phyloP scores from a whole-genome alignment of 2,797 vertebrate species.

The Natrix natrix region DNA sequence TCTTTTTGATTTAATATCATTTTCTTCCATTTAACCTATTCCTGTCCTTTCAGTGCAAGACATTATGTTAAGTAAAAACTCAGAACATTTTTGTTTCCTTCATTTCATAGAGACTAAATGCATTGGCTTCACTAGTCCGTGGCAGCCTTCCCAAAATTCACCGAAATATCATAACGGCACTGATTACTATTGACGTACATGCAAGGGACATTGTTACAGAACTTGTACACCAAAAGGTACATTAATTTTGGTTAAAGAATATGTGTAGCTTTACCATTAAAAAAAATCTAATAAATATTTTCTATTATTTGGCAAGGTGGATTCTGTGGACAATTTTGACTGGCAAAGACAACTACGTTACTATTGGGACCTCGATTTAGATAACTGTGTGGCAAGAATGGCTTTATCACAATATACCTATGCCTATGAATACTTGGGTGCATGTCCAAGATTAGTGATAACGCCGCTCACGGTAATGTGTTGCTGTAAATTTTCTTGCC shows the following conservation, averaged over 20 bases:
- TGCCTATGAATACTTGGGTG: slow-evolving; percentile 86
- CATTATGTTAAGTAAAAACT: neutral
- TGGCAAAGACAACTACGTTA: slow-evolving; percentile 89
- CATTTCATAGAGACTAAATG: slow-evolving; percentile 79
- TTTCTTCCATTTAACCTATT: neutral
- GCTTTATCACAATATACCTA: slow-evolving; percentile 85
- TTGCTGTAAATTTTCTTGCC: neutral
- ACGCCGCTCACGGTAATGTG: slow-evolving; percentile 84
- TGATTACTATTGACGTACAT: slow-evolving; percentile 86
- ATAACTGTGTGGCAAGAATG: slow-evolving; percentile 86
- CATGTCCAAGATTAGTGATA: slow-evolving; percentile 85
- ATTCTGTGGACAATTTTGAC: slow-evolving; percentile 78
- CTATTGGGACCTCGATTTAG: slow-evolving; percentile 83
- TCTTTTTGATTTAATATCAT: neutral
- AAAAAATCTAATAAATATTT: neutral
- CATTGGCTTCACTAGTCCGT: slow-evolving; percentile 81
- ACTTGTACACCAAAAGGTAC: slow-evolving; percentile 79
- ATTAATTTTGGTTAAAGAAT: neutral
- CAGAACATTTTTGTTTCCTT: slow-evolving; percentile 16
- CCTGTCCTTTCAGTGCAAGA: neutral
- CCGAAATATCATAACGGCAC: slow-evolving; percentile 85
- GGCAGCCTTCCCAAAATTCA: slow-evolving; percentile 81
- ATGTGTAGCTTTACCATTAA: neutral
- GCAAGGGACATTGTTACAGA: slow-evolving; percentile 86
- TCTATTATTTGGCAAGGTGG: slow-evolving; percentile 69